These are phyloP conservation scores for Falco berigora DNA, from an alignment of 2,797 vertebrate species.

Conservation along the genomic window DNA sequence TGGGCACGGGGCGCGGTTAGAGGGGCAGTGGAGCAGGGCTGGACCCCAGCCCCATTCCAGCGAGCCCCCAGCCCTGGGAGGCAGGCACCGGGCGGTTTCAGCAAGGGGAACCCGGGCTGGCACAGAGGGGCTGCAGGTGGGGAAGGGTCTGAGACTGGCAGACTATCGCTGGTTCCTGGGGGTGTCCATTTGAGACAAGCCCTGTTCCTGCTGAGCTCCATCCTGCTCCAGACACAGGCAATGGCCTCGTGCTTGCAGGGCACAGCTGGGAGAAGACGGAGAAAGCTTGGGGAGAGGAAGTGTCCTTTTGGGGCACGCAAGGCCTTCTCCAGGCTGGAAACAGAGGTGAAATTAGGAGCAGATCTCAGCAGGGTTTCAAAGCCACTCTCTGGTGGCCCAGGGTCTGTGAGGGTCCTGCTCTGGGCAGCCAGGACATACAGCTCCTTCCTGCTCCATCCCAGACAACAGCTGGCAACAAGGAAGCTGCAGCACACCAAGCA, in stretches of 20 bases:
- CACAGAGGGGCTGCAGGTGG: rapidly evolving
- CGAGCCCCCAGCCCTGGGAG: rapidly evolving
- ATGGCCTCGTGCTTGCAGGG: background rate
- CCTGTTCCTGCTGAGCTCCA: background rate
- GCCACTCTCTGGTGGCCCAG: background rate
- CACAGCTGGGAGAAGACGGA: background rate
- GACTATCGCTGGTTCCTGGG: background rate
- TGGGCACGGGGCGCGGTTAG: background rate
- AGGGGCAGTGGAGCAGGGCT: background rate
- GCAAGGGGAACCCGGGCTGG: rapidly evolving
- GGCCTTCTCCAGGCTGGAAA: background rate
- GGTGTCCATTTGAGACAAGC: background rate
- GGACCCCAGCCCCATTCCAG: background rate
- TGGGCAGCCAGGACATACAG: background rate
- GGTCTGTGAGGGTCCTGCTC: background rate
- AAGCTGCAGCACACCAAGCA: background rate
- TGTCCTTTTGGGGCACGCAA: background rate
- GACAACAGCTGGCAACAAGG: background rate
- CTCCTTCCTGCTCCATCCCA: background rate
- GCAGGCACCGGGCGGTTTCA: rapidly evolving
- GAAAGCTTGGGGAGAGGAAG: background rate
- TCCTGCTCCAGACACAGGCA: rapidly evolving
- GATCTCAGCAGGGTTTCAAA: background rate
- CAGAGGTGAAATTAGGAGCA: background rate
- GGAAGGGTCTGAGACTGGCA: background rate